A percentile compares a stretch with the other conserved stretches of the same genome.
Evolutionary conservation across 2,113 vertebrate genomes (phyloP).

Genomic region (Pleuronectes platessa): DNA sequence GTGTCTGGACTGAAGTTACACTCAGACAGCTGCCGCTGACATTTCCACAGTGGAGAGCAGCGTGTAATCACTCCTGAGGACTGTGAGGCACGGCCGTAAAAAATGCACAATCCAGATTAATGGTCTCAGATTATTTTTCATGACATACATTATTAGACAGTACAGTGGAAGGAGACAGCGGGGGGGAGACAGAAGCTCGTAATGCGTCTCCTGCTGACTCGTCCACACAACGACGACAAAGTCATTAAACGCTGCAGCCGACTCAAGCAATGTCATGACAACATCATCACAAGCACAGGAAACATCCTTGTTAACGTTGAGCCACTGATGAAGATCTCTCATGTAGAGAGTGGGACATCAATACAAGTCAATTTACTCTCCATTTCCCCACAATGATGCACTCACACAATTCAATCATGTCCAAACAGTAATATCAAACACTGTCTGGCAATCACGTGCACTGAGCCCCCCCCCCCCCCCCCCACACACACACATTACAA

Average conservation of each 20-base stretch:
- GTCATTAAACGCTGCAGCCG: conserved; percentile 8
- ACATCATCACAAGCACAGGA: not conserved
- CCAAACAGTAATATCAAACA: no score
- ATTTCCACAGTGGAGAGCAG: conserved; percentile 47
- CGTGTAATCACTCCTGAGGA: conserved; percentile 39
- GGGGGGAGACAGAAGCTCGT: not conserved
- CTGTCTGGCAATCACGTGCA: no score
- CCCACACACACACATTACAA: no score
- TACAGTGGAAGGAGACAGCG: not conserved
- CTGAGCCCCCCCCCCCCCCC: no score
- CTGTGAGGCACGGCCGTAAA: conserved; percentile 25
- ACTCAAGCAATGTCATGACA: not conserved
- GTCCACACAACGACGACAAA: conserved; percentile 4
- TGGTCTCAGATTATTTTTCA: conserved; percentile 28
- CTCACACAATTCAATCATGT: no score
- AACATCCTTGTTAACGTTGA: not conserved
- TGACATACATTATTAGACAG: conserved; percentile 7
- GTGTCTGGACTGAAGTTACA: conserved; percentile 43
- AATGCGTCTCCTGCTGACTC: not conserved
- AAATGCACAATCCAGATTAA: conserved; percentile 47
- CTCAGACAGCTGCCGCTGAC: conserved; percentile 55
- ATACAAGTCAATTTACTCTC: no score
- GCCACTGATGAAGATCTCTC: not conserved
- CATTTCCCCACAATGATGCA: no score
- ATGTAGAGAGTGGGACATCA: no score